phyloP scores from a whole-genome alignment of 2,888 invertebrate species.

The Amiota communis region DNA sequence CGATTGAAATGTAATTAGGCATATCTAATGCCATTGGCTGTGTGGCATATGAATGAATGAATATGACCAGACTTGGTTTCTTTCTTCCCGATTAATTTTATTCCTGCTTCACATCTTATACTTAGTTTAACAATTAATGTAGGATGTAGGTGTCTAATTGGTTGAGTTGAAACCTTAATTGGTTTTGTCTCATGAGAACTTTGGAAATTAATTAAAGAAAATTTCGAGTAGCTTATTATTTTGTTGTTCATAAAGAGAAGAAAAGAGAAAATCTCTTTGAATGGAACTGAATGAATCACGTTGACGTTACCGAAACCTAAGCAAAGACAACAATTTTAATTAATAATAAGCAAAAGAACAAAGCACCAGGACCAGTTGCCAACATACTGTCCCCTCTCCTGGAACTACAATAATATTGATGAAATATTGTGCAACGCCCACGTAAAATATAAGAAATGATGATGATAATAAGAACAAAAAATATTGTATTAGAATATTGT shows the following conservation, averaged over 20 bases:
- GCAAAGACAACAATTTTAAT: too few relatives aligned
- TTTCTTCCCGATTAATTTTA: neutral
- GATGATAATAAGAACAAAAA: too few relatives aligned
- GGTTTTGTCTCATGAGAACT: slow-evolving; percentile 32
- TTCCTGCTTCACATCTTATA: neutral
- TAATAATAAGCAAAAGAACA: too few relatives aligned
- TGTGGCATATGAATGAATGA: neutral
- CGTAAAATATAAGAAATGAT: too few relatives aligned
- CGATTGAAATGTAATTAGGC: slow-evolving; percentile 68
- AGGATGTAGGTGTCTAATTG: too few relatives aligned
- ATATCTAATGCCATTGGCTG: slow-evolving; percentile 54
- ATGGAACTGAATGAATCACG: too few relatives aligned
- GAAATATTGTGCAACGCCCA: slow-evolving; percentile 17
- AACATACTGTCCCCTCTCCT: neutral
- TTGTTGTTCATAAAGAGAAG: neutral
- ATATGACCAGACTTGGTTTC: too few relatives aligned
- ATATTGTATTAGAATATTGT: too few relatives aligned
- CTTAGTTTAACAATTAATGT: slow-evolving; percentile 36
- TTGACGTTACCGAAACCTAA: too few relatives aligned
- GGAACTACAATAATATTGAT: neutral
- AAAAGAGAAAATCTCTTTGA: too few relatives aligned
- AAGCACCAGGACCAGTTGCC: too few relatives aligned
- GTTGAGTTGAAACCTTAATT: slow-evolving; percentile 29
- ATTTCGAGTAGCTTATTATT: neutral
- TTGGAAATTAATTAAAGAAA: slow-evolving; percentile 24